phyloP scores from a whole-genome alignment of 2,113 vertebrate species.

The Hypanus sabinus region DNA sequence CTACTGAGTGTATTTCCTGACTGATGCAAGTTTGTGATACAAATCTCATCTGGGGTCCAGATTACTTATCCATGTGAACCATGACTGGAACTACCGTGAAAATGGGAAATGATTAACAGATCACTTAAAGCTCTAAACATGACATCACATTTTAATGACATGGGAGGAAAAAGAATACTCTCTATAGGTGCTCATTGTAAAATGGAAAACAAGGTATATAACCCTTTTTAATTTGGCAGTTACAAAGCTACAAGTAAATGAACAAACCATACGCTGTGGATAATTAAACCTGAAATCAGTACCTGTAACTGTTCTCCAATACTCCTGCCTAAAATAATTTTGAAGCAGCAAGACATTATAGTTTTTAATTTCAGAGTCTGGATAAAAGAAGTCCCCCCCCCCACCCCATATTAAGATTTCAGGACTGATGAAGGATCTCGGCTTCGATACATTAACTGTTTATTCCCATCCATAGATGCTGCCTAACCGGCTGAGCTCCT shows the following conservation, averaged over 20 bases:
- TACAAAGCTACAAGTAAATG: neutral
- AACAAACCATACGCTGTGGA: neutral
- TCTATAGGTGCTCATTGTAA: neutral
- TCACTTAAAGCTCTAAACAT: neutral
- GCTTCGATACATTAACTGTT: too few species aligned
- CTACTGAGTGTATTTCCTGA: too few species aligned
- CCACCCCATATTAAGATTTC: too few species aligned
- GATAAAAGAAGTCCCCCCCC: neutral
- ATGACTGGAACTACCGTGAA: neutral
- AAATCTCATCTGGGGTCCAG: neutral
- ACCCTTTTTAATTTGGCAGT: neutral
- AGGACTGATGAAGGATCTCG: too few species aligned
- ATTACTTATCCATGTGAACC: neutral
- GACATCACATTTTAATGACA: neutral
- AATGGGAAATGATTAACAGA: neutral
- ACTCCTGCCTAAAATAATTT: neutral
- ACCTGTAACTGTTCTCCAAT: neutral
- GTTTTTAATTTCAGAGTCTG: neutral
- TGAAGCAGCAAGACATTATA: neutral
- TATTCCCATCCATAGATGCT: too few species aligned
- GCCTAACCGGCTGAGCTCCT: too few species aligned
- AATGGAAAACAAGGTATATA: neutral
- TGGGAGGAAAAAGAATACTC: neutral
- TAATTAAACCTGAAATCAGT: neutral
- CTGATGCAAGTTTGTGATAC: neutral